Conservation (phyloP, 2,113 vertebrate genomes). For the Rhinolophus sinicus region DNA sequence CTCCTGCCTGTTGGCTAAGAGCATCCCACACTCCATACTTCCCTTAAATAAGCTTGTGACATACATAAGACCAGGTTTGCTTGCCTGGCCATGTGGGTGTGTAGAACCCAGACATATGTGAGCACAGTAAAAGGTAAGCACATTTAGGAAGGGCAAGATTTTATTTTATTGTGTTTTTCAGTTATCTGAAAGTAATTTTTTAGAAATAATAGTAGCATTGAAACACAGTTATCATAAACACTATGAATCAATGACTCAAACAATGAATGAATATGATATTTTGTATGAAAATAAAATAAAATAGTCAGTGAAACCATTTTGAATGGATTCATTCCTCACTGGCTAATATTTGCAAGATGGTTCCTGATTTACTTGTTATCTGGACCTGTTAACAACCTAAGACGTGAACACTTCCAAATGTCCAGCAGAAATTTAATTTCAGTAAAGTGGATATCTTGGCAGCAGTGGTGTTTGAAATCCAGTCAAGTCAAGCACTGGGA, state of each 20-base stretch:
- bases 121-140: background rate
- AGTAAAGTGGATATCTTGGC: background rate
- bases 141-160: background rate
- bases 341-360: background rate
- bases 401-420: background rate
- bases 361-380: background rate
- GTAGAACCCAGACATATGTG: slow-evolving; percentile 24
- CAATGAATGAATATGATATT: background rate
- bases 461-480: accelerated
- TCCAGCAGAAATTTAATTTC: background rate
- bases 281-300: background rate
- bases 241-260: background rate
- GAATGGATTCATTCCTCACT: background rate
- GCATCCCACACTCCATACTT: slow-evolving; percentile 37
- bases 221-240: background rate
- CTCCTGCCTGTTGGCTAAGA: slow-evolving; percentile 65
- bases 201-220: background rate
- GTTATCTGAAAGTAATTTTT: background rate
- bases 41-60: background rate
- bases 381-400: background rate
- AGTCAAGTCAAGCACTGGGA: no score
- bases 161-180: background rate
- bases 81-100: slow-evolving; percentile 9
- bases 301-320: background rate
- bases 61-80: background rate